Conservation (phyloP, 1,140 invertebrate species). For the Muscidifurax raptorellus region DNA sequence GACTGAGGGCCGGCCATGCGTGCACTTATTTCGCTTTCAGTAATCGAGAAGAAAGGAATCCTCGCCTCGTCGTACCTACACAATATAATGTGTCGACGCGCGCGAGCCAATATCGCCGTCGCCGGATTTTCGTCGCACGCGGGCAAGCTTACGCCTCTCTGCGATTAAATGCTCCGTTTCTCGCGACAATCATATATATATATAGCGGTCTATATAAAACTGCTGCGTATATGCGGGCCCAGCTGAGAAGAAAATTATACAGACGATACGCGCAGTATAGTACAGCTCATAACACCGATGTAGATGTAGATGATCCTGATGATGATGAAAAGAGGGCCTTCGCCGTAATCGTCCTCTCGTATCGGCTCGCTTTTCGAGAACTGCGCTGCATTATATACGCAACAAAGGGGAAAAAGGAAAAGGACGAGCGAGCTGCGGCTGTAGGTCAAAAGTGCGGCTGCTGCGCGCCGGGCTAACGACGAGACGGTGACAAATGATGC, state of each 20-base stretch:
- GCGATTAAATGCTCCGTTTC: not conserved
- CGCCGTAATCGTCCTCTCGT: constrained; percentile 8
- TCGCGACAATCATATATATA: not conserved
- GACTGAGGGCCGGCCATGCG: not conserved
- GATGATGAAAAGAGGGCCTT: not conserved
- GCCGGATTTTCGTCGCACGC: constrained; percentile 48
- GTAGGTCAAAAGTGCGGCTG: constrained; percentile 31
- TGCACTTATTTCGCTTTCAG: constrained; percentile 46
- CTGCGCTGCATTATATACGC: not conserved
- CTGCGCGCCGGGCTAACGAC: not conserved
- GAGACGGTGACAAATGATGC: constrained; percentile 48
- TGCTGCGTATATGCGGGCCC: not conserved
- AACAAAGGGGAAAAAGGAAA: constrained; percentile 15
- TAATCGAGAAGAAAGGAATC: constrained; percentile 52
- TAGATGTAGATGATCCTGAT: not conserved
- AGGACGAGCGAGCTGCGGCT: constrained; percentile 11
- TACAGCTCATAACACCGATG: too few relatives aligned
- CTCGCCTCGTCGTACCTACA: not conserved
- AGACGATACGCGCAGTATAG: too few relatives aligned
- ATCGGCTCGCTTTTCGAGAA: not conserved
- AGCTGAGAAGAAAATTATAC: not conserved
- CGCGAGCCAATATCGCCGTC: not conserved
- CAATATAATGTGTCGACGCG: too few relatives aligned
- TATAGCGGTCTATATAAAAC: too few relatives aligned
- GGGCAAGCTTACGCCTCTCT: constrained; percentile 34